Conservation (phyloP, 2,888 invertebrate genomes). For the Erebia palarica region DNA sequence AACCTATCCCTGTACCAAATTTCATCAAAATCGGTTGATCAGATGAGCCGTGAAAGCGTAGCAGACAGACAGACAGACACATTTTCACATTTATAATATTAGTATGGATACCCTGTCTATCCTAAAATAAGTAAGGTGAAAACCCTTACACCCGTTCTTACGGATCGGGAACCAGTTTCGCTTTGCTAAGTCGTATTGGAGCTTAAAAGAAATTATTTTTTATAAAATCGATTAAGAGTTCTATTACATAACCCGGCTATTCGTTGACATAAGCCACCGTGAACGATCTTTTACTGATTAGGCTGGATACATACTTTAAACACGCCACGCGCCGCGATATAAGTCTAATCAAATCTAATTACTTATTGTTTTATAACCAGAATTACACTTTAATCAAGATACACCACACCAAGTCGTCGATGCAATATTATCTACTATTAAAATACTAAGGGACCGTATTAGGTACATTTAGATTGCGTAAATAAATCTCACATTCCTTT, state of each 20-base stretch:
- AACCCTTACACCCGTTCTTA: conserved; percentile 18
- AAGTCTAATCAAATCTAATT: background rate
- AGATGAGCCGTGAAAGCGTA: too few relatives aligned
- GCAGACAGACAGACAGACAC: too few relatives aligned
- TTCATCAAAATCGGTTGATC: too few relatives aligned
- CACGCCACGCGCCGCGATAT: background rate
- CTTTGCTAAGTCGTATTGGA: conserved; percentile 33
- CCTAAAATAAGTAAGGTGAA: background rate
- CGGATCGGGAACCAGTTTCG: conserved; percentile 41
- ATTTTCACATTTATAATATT: too few relatives aligned
- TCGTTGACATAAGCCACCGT: conserved; percentile 34
- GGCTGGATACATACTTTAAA: background rate
- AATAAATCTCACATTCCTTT: background rate
- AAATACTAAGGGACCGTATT: too few relatives aligned
- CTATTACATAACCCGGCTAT: conserved; percentile 30
- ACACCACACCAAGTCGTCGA: too few relatives aligned
- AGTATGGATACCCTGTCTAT: too few relatives aligned
- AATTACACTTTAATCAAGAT: too few relatives aligned
- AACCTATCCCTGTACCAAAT: too few relatives aligned
- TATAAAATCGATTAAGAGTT: conserved; percentile 31
- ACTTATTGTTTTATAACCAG: too few relatives aligned
- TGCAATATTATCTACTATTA: too few relatives aligned
- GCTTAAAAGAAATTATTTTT: conserved; percentile 29
- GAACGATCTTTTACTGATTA: conserved; percentile 22
- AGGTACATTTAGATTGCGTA: too few relatives aligned